These are phyloP conservation scores for Ataeniobius toweri DNA, from an alignment of 2,797 vertebrate genomes.

Conservation along the genomic window DNA sequence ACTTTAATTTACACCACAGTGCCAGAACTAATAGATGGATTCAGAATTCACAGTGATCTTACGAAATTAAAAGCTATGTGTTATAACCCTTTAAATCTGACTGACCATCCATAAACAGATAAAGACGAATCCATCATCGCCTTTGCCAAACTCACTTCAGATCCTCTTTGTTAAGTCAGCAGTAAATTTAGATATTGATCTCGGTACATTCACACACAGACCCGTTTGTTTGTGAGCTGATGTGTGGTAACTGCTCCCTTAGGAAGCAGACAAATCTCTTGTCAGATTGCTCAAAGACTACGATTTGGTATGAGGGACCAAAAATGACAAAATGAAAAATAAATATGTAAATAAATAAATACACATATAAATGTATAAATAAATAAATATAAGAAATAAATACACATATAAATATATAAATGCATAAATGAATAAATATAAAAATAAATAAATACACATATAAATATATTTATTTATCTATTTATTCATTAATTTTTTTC, in stretches of 20 bases:
- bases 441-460: too few relatives aligned
- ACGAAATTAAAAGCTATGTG: constrained; percentile 37
- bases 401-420: too few relatives aligned
- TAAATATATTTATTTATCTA: too few relatives aligned
- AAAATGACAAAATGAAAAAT: too few relatives aligned
- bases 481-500: too few relatives aligned
- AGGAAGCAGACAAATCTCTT: constrained; percentile 25
- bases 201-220: constrained; percentile 8
- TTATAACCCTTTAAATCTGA: constrained; percentile 27
- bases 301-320: too few relatives aligned
- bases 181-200: constrained; percentile 27
- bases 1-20: constrained; percentile 31
- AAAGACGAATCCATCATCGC: constrained; percentile 23
- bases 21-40: constrained; percentile 28
- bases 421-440: too few relatives aligned
- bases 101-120: constrained; percentile 17
- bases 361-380: too few relatives aligned
- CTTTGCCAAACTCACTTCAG: constrained; percentile 28
- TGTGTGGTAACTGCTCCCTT: constrained; percentile 1
- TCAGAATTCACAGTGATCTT: constrained; percentile 35
- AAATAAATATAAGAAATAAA: too few relatives aligned
- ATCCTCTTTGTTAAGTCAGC: constrained; percentile 6
- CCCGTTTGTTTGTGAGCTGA: constrained; percentile 20
- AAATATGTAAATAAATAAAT: too few relatives aligned
- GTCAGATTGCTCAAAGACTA: constrained; percentile 35